Evolutionary conservation across 1,140 invertebrate species (phyloP).

Genomic region (Varroa destructor): DNA sequence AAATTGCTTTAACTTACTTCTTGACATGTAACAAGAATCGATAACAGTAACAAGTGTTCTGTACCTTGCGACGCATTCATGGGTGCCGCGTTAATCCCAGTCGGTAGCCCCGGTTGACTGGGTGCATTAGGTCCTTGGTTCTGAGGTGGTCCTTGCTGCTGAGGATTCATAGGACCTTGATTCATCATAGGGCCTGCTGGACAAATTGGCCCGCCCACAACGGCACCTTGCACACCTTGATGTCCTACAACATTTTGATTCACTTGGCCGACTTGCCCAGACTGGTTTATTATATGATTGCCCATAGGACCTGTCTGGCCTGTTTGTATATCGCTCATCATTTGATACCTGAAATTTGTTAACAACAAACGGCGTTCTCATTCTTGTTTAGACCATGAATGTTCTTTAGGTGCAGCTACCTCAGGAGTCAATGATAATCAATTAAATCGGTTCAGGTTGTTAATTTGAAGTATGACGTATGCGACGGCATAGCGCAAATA

Average conservation of each 20-base stretch:
- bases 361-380: constrained; percentile 24
- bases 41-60: too few species aligned
- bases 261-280: neutral
- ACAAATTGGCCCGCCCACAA: constrained; percentile 2
- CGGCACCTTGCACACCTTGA: constrained; percentile 1
- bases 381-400: constrained; percentile 20
- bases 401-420: constrained; percentile 30
- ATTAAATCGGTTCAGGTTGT: neutral
- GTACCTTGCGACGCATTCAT: too few species aligned
- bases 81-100: too few species aligned
- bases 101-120: too few species aligned
- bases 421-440: constrained; percentile 33
- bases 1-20: too few species aligned
- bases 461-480: constrained; percentile 22
- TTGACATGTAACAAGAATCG: too few species aligned
- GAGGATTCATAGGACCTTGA: neutral
- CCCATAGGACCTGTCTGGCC: constrained; percentile 26
- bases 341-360: constrained; percentile 29
- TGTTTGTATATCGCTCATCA: constrained; percentile 27
- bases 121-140: too few species aligned
- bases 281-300: constrained; percentile 15
- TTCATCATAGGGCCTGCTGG: constrained; percentile 21
- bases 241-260: constrained; percentile 11
- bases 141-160: too few species aligned
- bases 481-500: constrained; percentile 21